Evolutionary conservation across 2,888 invertebrate species (phyloP), one percentile per base, ranked within the genome.

Genomic region (Xestoiulus laeticollis): DNA sequence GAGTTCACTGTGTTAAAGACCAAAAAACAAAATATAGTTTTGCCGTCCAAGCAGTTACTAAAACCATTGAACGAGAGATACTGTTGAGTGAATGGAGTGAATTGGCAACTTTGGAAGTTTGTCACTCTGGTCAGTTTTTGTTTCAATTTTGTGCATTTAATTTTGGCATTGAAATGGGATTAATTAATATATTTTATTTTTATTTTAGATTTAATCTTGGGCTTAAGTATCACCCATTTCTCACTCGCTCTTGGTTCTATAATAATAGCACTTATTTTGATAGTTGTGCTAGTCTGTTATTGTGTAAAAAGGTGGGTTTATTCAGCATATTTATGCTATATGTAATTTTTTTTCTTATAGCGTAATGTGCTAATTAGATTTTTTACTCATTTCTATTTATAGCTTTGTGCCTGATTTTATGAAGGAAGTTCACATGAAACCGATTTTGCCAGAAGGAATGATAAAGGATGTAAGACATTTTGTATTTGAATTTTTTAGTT

Each of bases 1-100:
- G 3, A 78, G 12, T 78, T 78, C 78, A 78, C 4, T 78, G 78
- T 78, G 78, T 30, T 30, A 30, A 30, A 78, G 5, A 78, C 16
- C 10, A 30, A 78, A 4, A 30, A 16, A 26, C 16, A 16, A 30
- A 30, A 78, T 78, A 78, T 78, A 14, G 78, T 16, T 78, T 78
- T 78, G 78, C 78, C 30, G 30, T 78, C 16, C 78, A 78, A 78
- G 78, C 78, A 26, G 26, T 78, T 14, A 78, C 78, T 14, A 30
- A 12, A 32, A 78, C 30, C 0, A 78, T 4, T 12, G 30, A 14
- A 30, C 30, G 26, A 5, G 78, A 30, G 30, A 78, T 16, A 4
- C 78, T 78, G 14, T 3, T 78, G 78, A 78, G 78, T 16, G 30
- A 78, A 30, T 78, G 78, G 78, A 78, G 78, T 78, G 78, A 78